Evolutionary conservation across 2,888 invertebrate genomes (phyloP), one percentile per base, ranked within the genome.

Genomic region (Caenorhabditis japonica): DNA sequence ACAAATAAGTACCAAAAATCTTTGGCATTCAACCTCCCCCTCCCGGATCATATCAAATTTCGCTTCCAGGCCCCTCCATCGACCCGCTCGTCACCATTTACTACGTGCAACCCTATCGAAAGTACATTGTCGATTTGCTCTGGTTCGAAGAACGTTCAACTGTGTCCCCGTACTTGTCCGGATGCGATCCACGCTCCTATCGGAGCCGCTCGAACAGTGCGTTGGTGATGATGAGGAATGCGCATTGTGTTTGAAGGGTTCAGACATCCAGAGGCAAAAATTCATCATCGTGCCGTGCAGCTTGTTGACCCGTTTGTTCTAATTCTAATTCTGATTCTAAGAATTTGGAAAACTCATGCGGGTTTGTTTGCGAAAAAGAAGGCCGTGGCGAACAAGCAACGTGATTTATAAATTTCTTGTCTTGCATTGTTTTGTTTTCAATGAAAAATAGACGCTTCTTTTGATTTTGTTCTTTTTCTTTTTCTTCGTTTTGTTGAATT

Each of bases 41-140:
- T n/a, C n/a, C n/a, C n/a, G n/a, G n/a, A n/a, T n/a, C n/a, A n/a
- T n/a, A 41, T 55, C 56, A 27, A 58, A 27, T 52, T 58, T n/a
- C n/a, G 10, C 7, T 43, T 73, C 27, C 61, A 73, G 73, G 68
- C 47, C 56, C 73, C 21, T 58, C 58, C 2, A 62, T 73, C 15
- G 73, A 73, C 21, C 73, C 73, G 34, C 39, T 73, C 51, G 73
- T 73, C n/a, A 73, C 73, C 27, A 73, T 73, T n/a, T 73, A 73
- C 58, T 73, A 73, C 49, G 73, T 73, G 51, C 73, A 73, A 52
- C 73, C 73, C 33, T 73, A 73, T 46, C 73, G 73, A 27, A 73
- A 73, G 38, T 73, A 52, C 44, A 55, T 73, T 39, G 58, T 72
- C 33, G 64, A 72, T 34, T 36, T 44, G 19, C 47, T 72, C 15